Evolutionary conservation across 2,888 invertebrate genomes (phyloP), one percentile per base, ranked within the genome.

Genomic region (Herminia tarsipennalis): DNA sequence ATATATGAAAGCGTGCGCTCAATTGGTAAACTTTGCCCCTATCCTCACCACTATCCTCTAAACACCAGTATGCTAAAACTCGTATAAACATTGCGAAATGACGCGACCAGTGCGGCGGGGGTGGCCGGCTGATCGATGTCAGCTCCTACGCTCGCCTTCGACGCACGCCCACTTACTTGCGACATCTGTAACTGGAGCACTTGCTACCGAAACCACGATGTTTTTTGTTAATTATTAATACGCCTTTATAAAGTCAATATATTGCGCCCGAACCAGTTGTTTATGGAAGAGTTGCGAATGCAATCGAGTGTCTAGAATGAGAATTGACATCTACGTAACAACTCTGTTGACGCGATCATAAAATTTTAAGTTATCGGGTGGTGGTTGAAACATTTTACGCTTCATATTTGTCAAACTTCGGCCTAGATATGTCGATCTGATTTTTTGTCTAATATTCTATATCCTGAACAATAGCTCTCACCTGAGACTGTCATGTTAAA

Each of bases 121-220:
- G 81, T 77, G 78, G 81, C 76, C 81, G 80, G 73, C 57, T 78
- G 83, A 80, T 81, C 76, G 82, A 78, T 73, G 79, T 67, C 73
- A 62, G 81, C 84, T 81, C 86, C 86, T 84, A 86, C 86, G 83
- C 86, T 76, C 71, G 65, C 70, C 70, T 70, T 76, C 81, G 76
- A 73, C 73, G 76, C 73, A 81, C 87, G 78, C 86, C 87, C 81
- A 86, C 86, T 52, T 55, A 37, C 76, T 87, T 86, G 79, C 87
- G 82, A 82, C 86, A 86, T 76, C 81, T 73, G 73, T 70, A 88
- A 82, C 86, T 87, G 66, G 88, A 86, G 82, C 86, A 83, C 73
- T 82, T 72, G 79, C 81, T 82, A 79, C 81, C 73, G 72, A 81
- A 79, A 77, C 74, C 53, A 64, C 69, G 46, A 46, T 70, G n/a